phyloP scores from a whole-genome alignment of 2,888 invertebrate species.

The Plebejus melissa region DNA sequence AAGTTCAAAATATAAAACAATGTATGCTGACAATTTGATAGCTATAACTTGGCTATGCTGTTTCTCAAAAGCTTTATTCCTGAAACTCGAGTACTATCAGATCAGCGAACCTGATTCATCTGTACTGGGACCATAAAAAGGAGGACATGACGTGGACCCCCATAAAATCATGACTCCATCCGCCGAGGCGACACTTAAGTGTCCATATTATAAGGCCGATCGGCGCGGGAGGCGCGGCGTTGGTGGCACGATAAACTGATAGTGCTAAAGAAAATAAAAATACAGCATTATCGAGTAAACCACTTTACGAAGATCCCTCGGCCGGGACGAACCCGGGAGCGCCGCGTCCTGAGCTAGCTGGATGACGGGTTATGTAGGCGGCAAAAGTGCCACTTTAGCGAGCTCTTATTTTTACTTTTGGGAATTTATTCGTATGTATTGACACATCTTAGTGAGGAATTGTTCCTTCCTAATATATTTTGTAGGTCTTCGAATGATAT shows the following conservation, averaged over 20 bases:
- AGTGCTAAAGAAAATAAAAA: slow-evolving; percentile 49
- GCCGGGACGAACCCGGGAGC: slow-evolving; percentile 36
- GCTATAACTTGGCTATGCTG: background rate
- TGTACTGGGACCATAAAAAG: slow-evolving; percentile 51
- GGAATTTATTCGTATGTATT: slow-evolving; percentile 46
- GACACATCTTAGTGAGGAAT: slow-evolving; percentile 45
- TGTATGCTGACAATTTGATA: background rate
- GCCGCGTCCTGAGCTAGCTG: slow-evolving; percentile 35
- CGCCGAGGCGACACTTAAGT: slow-evolving; percentile 44
- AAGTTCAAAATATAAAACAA: background rate
- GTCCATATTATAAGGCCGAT: slow-evolving; percentile 51
- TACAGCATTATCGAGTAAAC: slow-evolving; percentile 37
- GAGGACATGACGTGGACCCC: slow-evolving; percentile 49
- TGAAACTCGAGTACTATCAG: slow-evolving; percentile 27
- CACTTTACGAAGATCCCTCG: slow-evolving; percentile 36
- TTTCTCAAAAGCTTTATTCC: slow-evolving; percentile 2
- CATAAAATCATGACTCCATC: slow-evolving; percentile 54
- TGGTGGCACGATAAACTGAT: slow-evolving; percentile 53
- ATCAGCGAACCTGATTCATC: slow-evolving; percentile 37
- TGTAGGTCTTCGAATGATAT: background rate
- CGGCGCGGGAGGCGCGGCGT: slow-evolving; percentile 46
- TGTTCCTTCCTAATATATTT: slow-evolving; percentile 20
- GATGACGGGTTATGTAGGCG: slow-evolving; percentile 39
- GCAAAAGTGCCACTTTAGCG: slow-evolving; percentile 41
- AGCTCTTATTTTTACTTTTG: slow-evolving; percentile 45